These are phyloP conservation scores for Scleropages formosus DNA, from an alignment of 2,797 vertebrate genomes.

Conservation along the genomic window DNA sequence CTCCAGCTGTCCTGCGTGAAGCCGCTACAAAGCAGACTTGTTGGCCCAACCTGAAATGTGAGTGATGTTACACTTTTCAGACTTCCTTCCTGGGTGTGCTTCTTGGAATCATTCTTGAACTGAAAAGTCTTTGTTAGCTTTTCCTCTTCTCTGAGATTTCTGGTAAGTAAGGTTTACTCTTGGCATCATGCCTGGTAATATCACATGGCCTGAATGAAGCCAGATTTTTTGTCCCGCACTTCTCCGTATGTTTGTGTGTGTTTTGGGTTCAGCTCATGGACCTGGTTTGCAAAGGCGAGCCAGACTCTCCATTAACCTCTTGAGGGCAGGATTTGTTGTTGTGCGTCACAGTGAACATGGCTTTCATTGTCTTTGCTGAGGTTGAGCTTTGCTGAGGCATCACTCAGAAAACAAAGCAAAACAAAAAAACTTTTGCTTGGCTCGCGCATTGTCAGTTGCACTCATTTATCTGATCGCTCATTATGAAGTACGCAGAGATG, in stretches of 20 bases:
- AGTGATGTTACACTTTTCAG: not conserved
- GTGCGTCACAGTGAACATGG: conserved; percentile 12
- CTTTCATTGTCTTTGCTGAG: conserved; percentile 4
- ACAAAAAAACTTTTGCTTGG: not conserved
- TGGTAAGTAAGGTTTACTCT: conserved; percentile 18
- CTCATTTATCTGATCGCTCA: not conserved
- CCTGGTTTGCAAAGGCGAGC: not conserved
- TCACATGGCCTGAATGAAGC: not conserved
- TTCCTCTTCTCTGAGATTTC: conserved; percentile 9
- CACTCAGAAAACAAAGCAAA: not conserved
- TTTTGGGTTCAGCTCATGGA: not conserved
- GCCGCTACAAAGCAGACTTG: conserved; percentile 14
- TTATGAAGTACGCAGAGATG: not conserved
- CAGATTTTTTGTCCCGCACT: not conserved
- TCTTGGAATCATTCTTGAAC: not conserved
- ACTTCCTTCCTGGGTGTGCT: not conserved
- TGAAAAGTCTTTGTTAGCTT: not conserved
- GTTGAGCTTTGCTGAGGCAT: not conserved
- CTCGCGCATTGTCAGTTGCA: not conserved
- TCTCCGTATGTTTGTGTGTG: not conserved
- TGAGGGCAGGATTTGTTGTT: not conserved
- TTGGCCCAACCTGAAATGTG: not conserved
- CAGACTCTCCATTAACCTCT: conserved; percentile 25
- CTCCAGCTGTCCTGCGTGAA: not conserved
- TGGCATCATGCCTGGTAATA: conserved; percentile 13